Evolutionary conservation across 1,140 invertebrate species (phyloP), one percentile per base, ranked within the genome.

Genomic region (Monomorium pharaonis): DNA sequence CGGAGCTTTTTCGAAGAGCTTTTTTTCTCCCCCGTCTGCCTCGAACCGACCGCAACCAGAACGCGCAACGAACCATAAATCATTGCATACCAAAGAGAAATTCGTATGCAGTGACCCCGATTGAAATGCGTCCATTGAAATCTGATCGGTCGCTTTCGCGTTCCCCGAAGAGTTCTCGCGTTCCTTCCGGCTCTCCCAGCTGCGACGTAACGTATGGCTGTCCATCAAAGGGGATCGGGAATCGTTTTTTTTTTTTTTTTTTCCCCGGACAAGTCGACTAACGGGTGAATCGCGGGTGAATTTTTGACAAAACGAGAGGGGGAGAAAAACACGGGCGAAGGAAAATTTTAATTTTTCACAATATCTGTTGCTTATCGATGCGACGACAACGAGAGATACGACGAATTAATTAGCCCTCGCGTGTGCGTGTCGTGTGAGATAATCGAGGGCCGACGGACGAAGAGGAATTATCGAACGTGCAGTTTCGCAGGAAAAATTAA

Each of bases 101-200:
- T 92, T 83, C 80, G 84, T 88, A 89, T 89, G 86, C 91, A 86
- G 87, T 93, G 90, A 92, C 92, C 91, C 75, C 86, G 86, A 88
- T 90, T 86, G 80, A 89, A 90, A 88, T 88, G 88, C 90, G 86
- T 91, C 85, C 86, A 92, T 91, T 91, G 92, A 92, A 91, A 92
- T 90, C 86, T 85, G 88, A 92, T 90, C 91, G 78, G 76, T 85
- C 77, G 77, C 86, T 89, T 91, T 89, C 77, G 85, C 62, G 60
- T 56, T 80, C 30, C n/a, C 56, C 67, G 62, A 37, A 56, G 67
- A 72, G 42, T 44, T 37, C 67, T 56, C 56, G 42, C 78, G 42
- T 81, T 75, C 84, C 75, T 77, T 89, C 77, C 85, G 69, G 51
- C 51, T 62, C 63, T 85, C 30, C 51, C 75, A 44, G 63, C 51